Conservation (phyloP, 2,113 vertebrate genomes). For the Zosterops japonicus region DNA sequence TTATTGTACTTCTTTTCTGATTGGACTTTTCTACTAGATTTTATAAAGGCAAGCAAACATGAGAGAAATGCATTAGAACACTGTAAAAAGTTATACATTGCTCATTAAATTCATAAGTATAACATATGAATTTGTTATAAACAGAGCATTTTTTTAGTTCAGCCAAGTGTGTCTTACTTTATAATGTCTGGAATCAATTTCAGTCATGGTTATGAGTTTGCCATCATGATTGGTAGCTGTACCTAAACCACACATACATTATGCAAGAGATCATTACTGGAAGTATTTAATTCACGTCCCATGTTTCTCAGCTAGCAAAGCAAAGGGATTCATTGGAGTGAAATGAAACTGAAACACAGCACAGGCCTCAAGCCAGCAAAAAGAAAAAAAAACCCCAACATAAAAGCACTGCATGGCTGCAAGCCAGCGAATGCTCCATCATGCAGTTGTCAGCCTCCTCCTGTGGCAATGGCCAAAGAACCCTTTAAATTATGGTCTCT, state of each 20-base stretch:
- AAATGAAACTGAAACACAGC: conserved; percentile 45
- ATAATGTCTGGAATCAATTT: background rate
- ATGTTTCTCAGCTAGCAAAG: background rate
- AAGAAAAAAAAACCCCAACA: background rate
- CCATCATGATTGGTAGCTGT: background rate
- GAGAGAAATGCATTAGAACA: background rate
- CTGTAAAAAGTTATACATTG: background rate
- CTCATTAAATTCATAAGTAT: background rate
- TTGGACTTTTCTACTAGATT: background rate
- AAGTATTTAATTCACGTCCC: background rate
- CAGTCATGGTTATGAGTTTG: background rate
- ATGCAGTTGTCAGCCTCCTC: background rate
- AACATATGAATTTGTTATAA: background rate
- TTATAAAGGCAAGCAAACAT: background rate
- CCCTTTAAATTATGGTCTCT: background rate
- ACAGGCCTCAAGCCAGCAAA: background rate
- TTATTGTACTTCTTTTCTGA: conserved; percentile 24
- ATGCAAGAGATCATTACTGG: conserved; percentile 18
- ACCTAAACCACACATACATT: conserved; percentile 6
- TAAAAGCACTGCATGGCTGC: background rate
- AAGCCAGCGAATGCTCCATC: background rate
- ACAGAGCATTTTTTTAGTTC: background rate
- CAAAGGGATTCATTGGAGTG: background rate
- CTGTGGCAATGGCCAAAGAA: background rate
- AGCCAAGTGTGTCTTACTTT: conserved; percentile 10